phyloP scores from a whole-genome alignment of 2,888 invertebrate genomes.

The Heliconius charithonia region DNA sequence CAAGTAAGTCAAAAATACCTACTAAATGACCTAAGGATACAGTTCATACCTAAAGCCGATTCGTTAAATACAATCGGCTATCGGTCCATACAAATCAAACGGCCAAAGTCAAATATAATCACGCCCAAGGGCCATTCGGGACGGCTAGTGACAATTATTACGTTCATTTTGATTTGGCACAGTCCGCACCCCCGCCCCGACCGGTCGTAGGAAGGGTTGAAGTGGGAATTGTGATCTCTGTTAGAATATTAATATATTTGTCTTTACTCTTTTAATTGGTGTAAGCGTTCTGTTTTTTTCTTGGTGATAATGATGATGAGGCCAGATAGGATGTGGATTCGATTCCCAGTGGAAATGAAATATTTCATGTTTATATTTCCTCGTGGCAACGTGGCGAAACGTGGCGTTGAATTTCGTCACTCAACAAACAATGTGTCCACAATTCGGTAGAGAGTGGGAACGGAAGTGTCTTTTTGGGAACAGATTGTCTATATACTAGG shows the following conservation, averaged over 20 bases:
- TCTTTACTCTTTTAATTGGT: background rate
- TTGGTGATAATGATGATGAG: background rate
- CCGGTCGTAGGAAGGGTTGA: constrained; percentile 63
- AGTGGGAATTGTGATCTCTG: constrained; percentile 21
- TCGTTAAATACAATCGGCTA: background rate
- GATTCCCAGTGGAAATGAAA: no score
- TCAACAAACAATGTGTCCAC: no score
- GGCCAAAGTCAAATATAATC: constrained; percentile 50
- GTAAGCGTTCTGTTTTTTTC: background rate
- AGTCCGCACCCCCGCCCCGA: constrained; percentile 65
- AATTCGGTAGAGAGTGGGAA: no score
- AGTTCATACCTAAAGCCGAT: no score
- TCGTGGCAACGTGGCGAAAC: no score
- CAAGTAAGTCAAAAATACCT: no score
- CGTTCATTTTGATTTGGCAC: constrained; percentile 82
- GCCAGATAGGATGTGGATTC: background rate
- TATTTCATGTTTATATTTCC: no score
- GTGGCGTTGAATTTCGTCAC: no score
- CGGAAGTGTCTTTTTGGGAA: no score
- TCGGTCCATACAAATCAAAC: constrained; percentile 41
- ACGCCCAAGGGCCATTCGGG: constrained; percentile 57
- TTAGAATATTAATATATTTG: constrained; percentile 22
- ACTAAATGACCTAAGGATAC: no score
- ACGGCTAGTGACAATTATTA: constrained; percentile 77
- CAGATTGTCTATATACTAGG: no score